A percentile compares a stretch with the other conserved stretches of the same genome.
Evolutionary conservation across 2,797 vertebrate species (phyloP).

Genomic region (Pelochelys cantorii): DNA sequence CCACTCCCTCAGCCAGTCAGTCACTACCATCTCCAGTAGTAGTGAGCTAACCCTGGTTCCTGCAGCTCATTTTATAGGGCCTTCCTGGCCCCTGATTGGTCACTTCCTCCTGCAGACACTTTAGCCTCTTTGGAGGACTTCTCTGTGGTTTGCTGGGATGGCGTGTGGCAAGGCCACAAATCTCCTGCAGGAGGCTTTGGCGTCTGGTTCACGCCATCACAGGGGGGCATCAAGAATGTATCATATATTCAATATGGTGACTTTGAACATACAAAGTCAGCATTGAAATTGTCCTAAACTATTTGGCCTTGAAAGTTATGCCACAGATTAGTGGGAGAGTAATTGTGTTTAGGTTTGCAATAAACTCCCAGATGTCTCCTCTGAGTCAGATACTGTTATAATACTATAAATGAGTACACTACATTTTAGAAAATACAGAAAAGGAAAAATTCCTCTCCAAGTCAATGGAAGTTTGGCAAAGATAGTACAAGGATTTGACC

Average conservation of each 20-base stretch:
- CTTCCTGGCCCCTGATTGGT: too few relatives aligned
- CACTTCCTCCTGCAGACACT: too few relatives aligned
- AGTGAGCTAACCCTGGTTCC: too few relatives aligned
- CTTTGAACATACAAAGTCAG: not conserved
- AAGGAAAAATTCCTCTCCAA: not conserved
- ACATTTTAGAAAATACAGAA: not conserved
- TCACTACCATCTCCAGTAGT: too few relatives aligned
- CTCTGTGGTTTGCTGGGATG: too few relatives aligned
- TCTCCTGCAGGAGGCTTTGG: too few relatives aligned
- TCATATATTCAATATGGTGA: not conserved
- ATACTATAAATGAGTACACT: not conserved
- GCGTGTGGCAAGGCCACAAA: too few relatives aligned
- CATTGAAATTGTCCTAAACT: not conserved
- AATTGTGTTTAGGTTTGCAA: not conserved
- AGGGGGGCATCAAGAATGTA: constrained; percentile 6
- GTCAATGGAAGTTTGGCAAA: not conserved
- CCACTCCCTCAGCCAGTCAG: too few relatives aligned
- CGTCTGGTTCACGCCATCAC: too few relatives aligned
- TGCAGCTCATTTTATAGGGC: too few relatives aligned
- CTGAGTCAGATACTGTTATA: not conserved
- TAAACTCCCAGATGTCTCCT: not conserved
- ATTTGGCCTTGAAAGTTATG: constrained; percentile 21
- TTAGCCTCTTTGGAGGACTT: too few relatives aligned
- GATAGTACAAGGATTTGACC: fast-evolving
- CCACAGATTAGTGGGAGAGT: not conserved